phyloP scores from a whole-genome alignment of 2,888 invertebrate genomes.

The Yponomeuta sedellus region DNA sequence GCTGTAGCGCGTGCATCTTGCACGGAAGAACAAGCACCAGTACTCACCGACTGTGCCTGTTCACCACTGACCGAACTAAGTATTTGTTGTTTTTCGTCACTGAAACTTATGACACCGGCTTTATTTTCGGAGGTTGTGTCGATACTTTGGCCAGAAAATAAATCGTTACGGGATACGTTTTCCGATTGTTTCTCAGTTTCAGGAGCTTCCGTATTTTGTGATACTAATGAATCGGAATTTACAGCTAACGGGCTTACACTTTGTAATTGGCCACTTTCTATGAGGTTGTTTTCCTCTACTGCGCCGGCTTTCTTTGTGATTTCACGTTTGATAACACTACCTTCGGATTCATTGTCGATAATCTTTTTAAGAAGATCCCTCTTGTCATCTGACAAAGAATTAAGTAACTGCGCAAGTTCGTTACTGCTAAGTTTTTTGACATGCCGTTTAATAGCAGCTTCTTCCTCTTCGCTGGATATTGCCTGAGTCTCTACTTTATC shows the following conservation, averaged over 20 bases:
- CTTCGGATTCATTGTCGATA: slow-evolving; percentile 37
- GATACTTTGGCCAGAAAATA: background rate
- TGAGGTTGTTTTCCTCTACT: slow-evolving; percentile 50
- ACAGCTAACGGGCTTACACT: background rate
- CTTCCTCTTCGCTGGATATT: slow-evolving; percentile 44
- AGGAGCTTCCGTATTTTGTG: slow-evolving; percentile 29
- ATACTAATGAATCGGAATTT: slow-evolving; percentile 20
- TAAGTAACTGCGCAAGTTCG: slow-evolving; percentile 57
- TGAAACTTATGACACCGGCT: background rate
- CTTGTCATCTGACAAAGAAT: slow-evolving; percentile 59
- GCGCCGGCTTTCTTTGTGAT: slow-evolving; percentile 65
- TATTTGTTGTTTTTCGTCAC: background rate
- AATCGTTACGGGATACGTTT: background rate
- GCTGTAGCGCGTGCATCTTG: background rate
- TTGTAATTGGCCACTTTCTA: slow-evolving; percentile 35
- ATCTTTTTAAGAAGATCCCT: slow-evolving; percentile 54
- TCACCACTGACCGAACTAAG: background rate
- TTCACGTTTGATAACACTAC: slow-evolving; percentile 49
- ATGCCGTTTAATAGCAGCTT: slow-evolving; percentile 55
- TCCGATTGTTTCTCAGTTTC: slow-evolving; percentile 29
- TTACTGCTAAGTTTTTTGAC: slow-evolving; percentile 54
- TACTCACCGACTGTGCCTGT: background rate
- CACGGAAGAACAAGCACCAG: background rate
- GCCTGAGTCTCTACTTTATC: background rate
- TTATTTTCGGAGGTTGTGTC: background rate